Percentiles rank a stretch among this genome's conserved stretches.
These are phyloP conservation scores for Pelecanus crispus DNA, from an alignment of 2,113 vertebrate species.

Conservation along the genomic window DNA sequence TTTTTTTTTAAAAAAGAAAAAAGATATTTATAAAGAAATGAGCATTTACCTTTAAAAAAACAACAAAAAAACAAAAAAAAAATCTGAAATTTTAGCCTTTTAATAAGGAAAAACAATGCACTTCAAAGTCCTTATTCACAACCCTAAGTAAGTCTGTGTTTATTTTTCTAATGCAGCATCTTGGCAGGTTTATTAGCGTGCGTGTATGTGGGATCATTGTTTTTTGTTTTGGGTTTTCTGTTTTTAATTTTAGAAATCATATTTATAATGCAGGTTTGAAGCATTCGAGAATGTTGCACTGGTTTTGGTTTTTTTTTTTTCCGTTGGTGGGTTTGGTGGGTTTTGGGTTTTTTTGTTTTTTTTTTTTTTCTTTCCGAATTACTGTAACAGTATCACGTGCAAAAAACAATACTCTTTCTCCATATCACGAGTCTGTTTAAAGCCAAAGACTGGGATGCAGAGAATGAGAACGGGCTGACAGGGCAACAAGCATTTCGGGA, in stretches of 20 bases:
- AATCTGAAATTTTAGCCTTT: neutral
- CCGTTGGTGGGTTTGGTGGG: neutral
- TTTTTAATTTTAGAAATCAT: neutral
- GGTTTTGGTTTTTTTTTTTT: neutral
- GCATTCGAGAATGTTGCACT: constrained; percentile 16
- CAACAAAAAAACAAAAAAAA: neutral
- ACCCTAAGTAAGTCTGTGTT: neutral
- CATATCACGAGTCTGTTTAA: neutral
- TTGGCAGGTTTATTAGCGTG: neutral
- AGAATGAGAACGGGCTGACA: neutral
- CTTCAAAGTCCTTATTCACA: constrained; percentile 17
- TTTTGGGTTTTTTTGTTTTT: too few species aligned
- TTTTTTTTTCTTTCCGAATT: neutral
- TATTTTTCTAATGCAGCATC: neutral
- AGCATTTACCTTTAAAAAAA: constrained; percentile 3
- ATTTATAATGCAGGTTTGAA: neutral
- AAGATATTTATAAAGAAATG: constrained; percentile 11
- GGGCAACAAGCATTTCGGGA: neutral
- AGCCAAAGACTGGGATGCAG: constrained; percentile 51
- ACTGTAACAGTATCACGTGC: neutral
- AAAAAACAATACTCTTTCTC: neutral
- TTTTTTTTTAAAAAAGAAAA: neutral
- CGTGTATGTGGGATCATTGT: neutral
- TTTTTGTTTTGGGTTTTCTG: neutral
- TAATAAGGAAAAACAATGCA: constrained; percentile 11